Evolutionary conservation across 2,797 vertebrate species (phyloP).

Genomic region (Danio jaintianensis): DNA sequence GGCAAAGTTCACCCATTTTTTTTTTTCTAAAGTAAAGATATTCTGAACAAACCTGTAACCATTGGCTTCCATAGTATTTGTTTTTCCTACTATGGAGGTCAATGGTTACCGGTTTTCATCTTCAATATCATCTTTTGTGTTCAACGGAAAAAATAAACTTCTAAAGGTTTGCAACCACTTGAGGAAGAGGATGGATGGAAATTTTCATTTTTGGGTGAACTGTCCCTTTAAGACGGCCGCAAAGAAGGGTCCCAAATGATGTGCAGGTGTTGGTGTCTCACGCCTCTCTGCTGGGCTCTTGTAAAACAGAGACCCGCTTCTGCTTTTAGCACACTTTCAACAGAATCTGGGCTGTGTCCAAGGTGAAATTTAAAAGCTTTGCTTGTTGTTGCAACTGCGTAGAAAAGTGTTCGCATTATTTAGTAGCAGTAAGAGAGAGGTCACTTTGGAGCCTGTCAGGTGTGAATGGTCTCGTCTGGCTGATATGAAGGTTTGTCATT

Average conservation of each 20-base stretch:
- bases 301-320: slow-evolving; percentile 4
- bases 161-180: no score
- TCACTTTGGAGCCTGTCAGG: background rate
- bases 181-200: no score
- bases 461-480: background rate
- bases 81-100: no score
- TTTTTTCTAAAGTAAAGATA: no score
- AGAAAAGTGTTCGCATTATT: background rate
- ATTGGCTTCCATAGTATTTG: no score
- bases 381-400: background rate
- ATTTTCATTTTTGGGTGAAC: no score
- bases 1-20: no score
- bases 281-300: background rate
- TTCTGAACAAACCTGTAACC: no score
- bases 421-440: background rate
- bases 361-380: background rate
- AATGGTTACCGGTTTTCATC: no score
- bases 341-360: background rate
- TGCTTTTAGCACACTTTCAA: background rate
- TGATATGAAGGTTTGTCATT: slow-evolving; percentile 7
- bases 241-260: slow-evolving; percentile 40
- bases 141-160: no score
- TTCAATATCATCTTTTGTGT: no score
- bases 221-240: background rate
- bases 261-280: slow-evolving; percentile 58